A percentile compares a stretch with the other conserved stretches of the same genome.
Evolutionary conservation across 30 jellyfish, hydroid and myxozoan species (phyloP).

Genomic region (Hydra vulgaris): DNA sequence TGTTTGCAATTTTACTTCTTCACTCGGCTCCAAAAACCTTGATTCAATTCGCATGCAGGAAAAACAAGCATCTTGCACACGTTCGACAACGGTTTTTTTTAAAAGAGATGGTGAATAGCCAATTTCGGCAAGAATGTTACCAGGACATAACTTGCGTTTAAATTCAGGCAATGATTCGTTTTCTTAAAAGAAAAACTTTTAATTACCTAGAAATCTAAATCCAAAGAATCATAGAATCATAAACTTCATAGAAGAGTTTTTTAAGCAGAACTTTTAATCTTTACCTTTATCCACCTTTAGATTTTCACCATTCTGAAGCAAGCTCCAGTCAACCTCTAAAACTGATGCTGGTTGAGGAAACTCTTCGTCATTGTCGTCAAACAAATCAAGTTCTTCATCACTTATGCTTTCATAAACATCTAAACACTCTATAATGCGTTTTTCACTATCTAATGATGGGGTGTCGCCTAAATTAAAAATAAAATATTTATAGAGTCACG

Average conservation of each 20-base stretch:
- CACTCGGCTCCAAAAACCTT: slow-evolving; percentile 12
- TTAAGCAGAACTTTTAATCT: too few species aligned
- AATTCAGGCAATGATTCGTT: slow-evolving; percentile 4
- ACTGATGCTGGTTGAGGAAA: slow-evolving; percentile 65
- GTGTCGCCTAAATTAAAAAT: background rate
- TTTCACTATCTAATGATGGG: background rate
- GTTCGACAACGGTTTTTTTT: slow-evolving; percentile 28
- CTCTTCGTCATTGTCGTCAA: slow-evolving; percentile 60
- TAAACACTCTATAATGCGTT: slow-evolving; percentile 9
- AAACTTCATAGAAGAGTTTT: background rate
- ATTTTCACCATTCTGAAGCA: slow-evolving; percentile 7
- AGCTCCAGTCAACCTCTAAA: slow-evolving; percentile 82
- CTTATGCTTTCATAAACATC: slow-evolving; percentile 80
- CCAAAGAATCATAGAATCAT: background rate
- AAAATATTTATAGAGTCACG: background rate
- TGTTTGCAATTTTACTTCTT: slow-evolving; percentile 26
- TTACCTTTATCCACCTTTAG: background rate
- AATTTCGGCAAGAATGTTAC: slow-evolving; percentile 41
- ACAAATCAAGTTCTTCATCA: slow-evolving; percentile 83
- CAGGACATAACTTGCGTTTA: slow-evolving; percentile 40
- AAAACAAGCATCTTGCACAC: slow-evolving; percentile 27
- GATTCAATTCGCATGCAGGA: slow-evolving; percentile 10
- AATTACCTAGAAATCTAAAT: background rate
- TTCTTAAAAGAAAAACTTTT: background rate
- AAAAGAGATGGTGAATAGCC: slow-evolving; percentile 76